Conservation (phyloP, 2,797 vertebrate genomes). For the Enteromius trimaculatus region DNA sequence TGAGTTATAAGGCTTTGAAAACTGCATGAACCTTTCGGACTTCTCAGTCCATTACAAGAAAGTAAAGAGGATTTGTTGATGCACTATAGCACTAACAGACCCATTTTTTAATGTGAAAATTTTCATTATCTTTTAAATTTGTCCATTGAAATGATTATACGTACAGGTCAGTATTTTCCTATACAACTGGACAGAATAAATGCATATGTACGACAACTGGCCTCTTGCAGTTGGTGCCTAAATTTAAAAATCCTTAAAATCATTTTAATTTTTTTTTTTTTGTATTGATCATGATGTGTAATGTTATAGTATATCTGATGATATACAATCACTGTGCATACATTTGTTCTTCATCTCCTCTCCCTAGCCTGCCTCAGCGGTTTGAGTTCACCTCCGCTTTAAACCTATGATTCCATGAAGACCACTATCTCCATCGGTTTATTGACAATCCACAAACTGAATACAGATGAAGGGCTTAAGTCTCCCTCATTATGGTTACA, state of each 20-base stretch:
- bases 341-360: conserved; percentile 11
- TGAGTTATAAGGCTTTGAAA: conserved; percentile 23
- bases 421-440: conserved; percentile 50
- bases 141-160: neutral
- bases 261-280: neutral
- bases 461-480: conserved; percentile 60
- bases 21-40: conserved; percentile 10
- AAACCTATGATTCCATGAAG: conserved; percentile 45
- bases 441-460: conserved; percentile 53
- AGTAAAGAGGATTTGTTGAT: conserved; percentile 20
- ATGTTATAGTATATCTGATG: neutral
- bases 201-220: neutral
- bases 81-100: neutral
- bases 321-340: neutral
- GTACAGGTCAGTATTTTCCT: neutral
- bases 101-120: neutral
- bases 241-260: conserved; percentile 7
- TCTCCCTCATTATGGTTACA: conserved; percentile 51
- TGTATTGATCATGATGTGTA: conserved; percentile 7
- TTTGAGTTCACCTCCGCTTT: conserved; percentile 43
- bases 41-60: conserved; percentile 2
- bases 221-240: neutral
- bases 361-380: conserved; percentile 31
- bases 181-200: neutral
- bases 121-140: neutral